These are phyloP conservation scores for Lepidothrix coronata DNA, from an alignment of 2,113 vertebrate genomes.

Conservation along the genomic window DNA sequence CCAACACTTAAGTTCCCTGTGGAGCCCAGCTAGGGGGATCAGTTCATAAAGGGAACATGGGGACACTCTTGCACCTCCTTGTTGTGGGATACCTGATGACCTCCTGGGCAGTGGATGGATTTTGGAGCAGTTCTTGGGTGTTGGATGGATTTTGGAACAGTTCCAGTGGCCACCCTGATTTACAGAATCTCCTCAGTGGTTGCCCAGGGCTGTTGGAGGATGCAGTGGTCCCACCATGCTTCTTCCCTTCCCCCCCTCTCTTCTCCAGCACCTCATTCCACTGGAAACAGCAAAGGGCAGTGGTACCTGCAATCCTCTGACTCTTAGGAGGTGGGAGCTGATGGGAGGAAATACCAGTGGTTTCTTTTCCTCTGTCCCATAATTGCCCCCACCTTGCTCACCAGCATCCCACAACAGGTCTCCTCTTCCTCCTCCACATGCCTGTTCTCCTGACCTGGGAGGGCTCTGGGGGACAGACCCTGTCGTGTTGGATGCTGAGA, in stretches of 20 bases:
- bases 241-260: neutral
- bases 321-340: neutral
- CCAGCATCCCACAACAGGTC: neutral
- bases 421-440: neutral
- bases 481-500: neutral
- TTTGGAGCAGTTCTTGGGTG: neutral
- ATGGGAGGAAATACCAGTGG: neutral
- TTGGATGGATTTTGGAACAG: neutral
- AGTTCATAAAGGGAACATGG: neutral
- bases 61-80: neutral
- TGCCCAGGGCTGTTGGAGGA: neutral
- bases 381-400: neutral
- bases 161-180: neutral
- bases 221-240: fast-evolving
- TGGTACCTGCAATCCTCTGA: neutral
- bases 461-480: neutral
- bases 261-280: neutral
- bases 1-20: neutral
- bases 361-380: neutral
- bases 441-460: neutral
- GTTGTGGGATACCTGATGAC: neutral
- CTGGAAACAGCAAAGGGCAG: neutral
- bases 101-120: neutral
- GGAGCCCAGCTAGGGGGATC: neutral
- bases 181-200: neutral